Evolutionary conservation across 2,888 invertebrate genomes (phyloP), one percentile per base, ranked within the genome.

Genomic region (Sinodicranocentrus sp.): DNA sequence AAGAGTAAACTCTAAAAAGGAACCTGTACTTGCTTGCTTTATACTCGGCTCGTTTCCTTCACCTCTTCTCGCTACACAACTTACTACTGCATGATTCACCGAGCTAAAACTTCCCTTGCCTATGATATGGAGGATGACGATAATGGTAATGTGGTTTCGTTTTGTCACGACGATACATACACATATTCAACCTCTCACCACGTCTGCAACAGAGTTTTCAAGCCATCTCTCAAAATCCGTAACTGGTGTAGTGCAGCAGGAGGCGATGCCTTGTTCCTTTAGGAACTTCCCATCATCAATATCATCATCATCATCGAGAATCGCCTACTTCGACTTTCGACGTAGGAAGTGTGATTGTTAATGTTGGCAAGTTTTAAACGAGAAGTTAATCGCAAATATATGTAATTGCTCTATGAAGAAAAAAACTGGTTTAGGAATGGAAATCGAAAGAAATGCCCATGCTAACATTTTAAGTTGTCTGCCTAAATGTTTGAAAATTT

Each of bases 61-160:
- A 80, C 72, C 72, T 82, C 68, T 21, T 67, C 21, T 57, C 33
- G 63, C 33, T 63, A 17, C 63, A 33, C 71, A 59, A n/a, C n/a
- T n/a, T n/a, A 59, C 59, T 8, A 59, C 59, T 48, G 48, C 17
- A 17, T 21, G 23, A 6, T 52, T 39, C 13, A 8, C 13, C 39
- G 48, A 48, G 48, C 3, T 48, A 17, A n/a, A 8, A 2, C 5
- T 2, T 25, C 59, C 25, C 59, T 59, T 5, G 2, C 15, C 10
- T 33, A 10, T 33, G 33, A 33, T 33, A 33, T 33, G 33, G n/a
- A 39, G 43, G 59, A 44, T 23, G 25, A 59, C 19, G 48, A 19
- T 23, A 63, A 63, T 65, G 71, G 70, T 76, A 65, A 76, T 79
- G 65, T 59, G 61, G 84, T 80, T 84, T 82, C 79, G 82, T 82